Evolutionary conservation across 2,888 invertebrate species (phyloP).

Genomic region (Apotomis turbidana): DNA sequence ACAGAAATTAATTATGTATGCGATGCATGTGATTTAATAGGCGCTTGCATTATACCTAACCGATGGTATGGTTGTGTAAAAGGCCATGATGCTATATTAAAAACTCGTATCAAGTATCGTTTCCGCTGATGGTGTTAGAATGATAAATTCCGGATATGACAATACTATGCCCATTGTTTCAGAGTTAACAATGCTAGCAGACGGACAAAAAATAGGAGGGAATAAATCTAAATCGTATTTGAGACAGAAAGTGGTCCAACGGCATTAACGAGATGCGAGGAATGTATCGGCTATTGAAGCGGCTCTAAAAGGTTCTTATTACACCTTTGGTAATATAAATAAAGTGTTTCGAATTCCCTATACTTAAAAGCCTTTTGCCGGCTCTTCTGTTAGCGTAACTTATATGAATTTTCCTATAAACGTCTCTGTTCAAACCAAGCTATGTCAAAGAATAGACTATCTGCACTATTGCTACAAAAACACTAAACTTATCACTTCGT

Average conservation of each 20-base stretch:
- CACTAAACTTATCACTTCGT: too few species aligned
- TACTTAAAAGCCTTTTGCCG: conserved; percentile 6
- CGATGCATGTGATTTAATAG: conserved; percentile 39
- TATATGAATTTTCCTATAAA: too few species aligned
- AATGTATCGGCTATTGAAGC: conserved; percentile 38
- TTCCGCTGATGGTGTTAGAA: conserved; percentile 82
- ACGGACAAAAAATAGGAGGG: conserved; percentile 70
- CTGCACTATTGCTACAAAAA: too few species aligned
- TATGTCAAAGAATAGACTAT: too few species aligned
- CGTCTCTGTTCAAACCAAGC: too few species aligned
- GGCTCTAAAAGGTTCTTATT: conserved; percentile 31
- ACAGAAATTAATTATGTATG: conserved; percentile 40
- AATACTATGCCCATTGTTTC: conserved; percentile 76
- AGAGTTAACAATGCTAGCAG: conserved; percentile 74
- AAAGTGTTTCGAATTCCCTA: conserved; percentile 17
- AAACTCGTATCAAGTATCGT: conserved; percentile 77
- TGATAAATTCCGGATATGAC: conserved; percentile 81
- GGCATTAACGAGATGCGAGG: conserved; percentile 32
- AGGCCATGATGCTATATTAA: conserved; percentile 76
- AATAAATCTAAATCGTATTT: conserved; percentile 78
- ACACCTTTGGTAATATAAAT: conserved; percentile 28
- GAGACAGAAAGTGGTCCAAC: conserved; percentile 41
- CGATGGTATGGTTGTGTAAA: conserved; percentile 32
- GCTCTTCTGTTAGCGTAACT: not conserved
- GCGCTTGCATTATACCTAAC: conserved; percentile 42